A percentile compares a stretch with the other conserved stretches of the same genome.
Conservation (phyloP, 1,140 invertebrate genomes). For the Adoxophyes honmai region DNA sequence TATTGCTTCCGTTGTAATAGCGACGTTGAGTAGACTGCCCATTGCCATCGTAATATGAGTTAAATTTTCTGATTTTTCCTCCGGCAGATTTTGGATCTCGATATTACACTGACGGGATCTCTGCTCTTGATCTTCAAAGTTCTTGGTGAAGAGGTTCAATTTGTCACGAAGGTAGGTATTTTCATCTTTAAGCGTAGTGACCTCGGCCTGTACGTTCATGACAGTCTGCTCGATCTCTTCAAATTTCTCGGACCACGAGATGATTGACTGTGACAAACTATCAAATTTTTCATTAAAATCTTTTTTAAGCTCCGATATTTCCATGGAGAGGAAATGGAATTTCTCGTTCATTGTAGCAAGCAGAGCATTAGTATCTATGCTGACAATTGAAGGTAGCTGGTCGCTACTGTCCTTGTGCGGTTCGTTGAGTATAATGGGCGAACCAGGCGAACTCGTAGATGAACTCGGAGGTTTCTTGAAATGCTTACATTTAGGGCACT, state of each 20-base stretch:
- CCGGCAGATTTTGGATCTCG: constrained; percentile 17
- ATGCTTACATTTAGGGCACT: background rate
- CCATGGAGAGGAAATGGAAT: background rate
- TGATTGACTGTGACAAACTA: background rate
- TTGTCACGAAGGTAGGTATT: background rate
- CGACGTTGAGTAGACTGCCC: background rate
- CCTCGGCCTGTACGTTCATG: no score
- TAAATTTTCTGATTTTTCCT: constrained; percentile 12
- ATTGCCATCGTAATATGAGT: background rate
- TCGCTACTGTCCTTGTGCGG: background rate
- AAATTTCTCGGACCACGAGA: background rate
- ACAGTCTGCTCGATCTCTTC: background rate
- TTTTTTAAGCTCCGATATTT: background rate
- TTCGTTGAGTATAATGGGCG: background rate
- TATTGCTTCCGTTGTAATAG: background rate
- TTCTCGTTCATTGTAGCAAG: background rate
- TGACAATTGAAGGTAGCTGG: background rate
- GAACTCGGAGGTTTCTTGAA: background rate
- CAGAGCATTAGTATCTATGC: background rate
- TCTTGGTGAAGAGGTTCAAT: background rate
- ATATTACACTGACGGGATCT: constrained; percentile 10
- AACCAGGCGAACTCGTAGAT: background rate
- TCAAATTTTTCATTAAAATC: background rate
- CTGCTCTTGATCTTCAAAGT: constrained; percentile 16
- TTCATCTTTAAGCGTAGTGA: background rate